Conservation (phyloP, 2,113 vertebrate species). For the Clinocottus analis region DNA sequence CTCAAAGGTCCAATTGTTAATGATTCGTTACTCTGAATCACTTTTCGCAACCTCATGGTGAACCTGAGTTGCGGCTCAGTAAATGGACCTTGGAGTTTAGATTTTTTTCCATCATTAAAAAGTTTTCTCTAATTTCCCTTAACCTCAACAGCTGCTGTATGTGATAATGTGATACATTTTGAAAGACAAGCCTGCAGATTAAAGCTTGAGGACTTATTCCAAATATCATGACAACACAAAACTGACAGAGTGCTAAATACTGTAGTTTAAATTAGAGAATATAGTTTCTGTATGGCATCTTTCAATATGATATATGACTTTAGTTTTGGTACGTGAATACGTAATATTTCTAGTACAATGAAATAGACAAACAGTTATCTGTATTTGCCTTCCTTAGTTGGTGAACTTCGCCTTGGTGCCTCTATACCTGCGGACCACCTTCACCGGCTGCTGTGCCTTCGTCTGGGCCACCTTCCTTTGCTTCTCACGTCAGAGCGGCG, state of each 20-base stretch:
- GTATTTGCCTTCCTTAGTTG: conserved; percentile 77
- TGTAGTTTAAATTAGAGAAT: background rate
- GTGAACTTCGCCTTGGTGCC: conserved; percentile 92
- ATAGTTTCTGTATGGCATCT: background rate
- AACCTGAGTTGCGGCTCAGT: background rate
- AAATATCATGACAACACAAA: background rate
- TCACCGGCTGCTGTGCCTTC: conserved; percentile 90
- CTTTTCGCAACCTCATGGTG: background rate
- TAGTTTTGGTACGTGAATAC: background rate
- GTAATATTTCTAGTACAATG: background rate
- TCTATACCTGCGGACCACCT: conserved; percentile 87
- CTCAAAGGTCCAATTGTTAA: background rate
- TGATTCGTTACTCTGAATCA: background rate
- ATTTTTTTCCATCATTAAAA: background rate
- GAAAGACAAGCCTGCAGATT: background rate
- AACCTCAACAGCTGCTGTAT: background rate
- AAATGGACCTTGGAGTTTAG: background rate
- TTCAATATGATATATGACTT: background rate
- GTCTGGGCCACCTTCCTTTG: conserved; percentile 94
- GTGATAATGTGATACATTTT: background rate
- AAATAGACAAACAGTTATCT: background rate
- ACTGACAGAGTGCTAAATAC: background rate
- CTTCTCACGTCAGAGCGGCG: conserved; percentile 89
- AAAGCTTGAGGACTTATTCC: background rate
- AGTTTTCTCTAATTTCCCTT: background rate